phyloP scores from a whole-genome alignment of 2,113 vertebrate species.

The Sinocyclocheilus anophthalmus region DNA sequence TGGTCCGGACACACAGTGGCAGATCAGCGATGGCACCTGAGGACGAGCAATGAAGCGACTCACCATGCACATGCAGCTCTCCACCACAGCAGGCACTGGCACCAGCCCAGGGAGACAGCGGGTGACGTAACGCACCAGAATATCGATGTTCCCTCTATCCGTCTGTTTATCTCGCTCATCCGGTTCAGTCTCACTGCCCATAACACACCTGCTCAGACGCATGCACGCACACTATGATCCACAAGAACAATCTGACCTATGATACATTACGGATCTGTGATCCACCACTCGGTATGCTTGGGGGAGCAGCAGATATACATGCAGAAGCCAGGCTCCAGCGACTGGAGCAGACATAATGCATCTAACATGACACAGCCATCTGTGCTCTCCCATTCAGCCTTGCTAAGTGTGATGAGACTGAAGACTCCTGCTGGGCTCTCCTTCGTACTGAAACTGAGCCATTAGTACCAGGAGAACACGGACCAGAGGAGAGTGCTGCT shows the following conservation, averaged over 20 bases:
- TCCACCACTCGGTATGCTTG: constrained; percentile 36
- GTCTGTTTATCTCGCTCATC: constrained; percentile 77
- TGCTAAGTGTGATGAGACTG: constrained; percentile 64
- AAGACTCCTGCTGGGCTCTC: constrained; percentile 60
- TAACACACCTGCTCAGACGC: constrained; percentile 79
- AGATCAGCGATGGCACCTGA: constrained; percentile 4
- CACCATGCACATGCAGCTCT: constrained; percentile 92
- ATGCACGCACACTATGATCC: constrained; percentile 26
- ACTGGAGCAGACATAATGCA: constrained; percentile 60
- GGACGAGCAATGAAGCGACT: constrained; percentile 48
- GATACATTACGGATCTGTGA: constrained; percentile 16
- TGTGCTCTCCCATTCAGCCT: constrained; percentile 58
- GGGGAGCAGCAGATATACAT: constrained; percentile 26
- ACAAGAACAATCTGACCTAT: constrained; percentile 17
- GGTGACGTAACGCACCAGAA: constrained; percentile 77
- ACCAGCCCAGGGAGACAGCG: constrained; percentile 78
- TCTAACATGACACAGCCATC: constrained; percentile 64
- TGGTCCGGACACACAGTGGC: constrained; percentile 12
- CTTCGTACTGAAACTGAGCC: constrained; percentile 54
- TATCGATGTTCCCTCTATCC: constrained; percentile 63
- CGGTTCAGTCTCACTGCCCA: constrained; percentile 77
- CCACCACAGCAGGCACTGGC: constrained; percentile 78
- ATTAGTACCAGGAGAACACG: constrained; percentile 47
- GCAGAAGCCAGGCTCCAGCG: constrained; percentile 40
- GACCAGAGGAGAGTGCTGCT: constrained; percentile 34